Evolutionary conservation across 1,140 invertebrate species (phyloP).

Genomic region (Acyrthosiphon pisum): DNA sequence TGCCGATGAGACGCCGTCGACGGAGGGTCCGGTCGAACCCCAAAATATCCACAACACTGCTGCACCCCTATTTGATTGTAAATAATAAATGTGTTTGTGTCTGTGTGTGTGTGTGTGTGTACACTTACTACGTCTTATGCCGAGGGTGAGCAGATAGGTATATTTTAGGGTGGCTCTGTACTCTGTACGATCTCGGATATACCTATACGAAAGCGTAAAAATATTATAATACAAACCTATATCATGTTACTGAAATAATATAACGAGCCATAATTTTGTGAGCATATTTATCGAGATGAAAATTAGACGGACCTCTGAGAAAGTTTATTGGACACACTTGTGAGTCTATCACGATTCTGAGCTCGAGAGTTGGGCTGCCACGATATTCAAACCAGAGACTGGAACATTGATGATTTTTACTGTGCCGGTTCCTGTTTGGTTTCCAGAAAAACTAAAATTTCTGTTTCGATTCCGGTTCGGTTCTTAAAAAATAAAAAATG

Average conservation of each 20-base stretch:
- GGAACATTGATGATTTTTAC: no score
- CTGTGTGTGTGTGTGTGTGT: not conserved
- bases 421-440: no score
- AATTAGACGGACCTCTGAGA: not conserved
- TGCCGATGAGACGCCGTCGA: no score
- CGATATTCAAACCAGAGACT: no score
- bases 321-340: not conserved
- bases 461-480: no score
- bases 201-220: not conserved
- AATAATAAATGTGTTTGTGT: not conserved
- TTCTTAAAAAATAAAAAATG: no score
- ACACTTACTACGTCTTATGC: not conserved
- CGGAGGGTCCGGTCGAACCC: not conserved
- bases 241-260: not conserved
- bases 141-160: not conserved
- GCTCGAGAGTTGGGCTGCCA: not conserved
- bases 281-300: not conserved
- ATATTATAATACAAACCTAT: not conserved
- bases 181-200: not conserved
- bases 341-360: no score
- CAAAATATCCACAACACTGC: not conserved
- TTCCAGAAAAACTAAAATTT: no score
- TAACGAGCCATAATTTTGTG: not conserved
- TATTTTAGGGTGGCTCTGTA: not conserved
- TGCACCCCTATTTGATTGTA: not conserved